These are phyloP conservation scores for Metridium senile DNA, from an alignment of 92 coral and sea anemone genomes.

Conservation along the genomic window DNA sequence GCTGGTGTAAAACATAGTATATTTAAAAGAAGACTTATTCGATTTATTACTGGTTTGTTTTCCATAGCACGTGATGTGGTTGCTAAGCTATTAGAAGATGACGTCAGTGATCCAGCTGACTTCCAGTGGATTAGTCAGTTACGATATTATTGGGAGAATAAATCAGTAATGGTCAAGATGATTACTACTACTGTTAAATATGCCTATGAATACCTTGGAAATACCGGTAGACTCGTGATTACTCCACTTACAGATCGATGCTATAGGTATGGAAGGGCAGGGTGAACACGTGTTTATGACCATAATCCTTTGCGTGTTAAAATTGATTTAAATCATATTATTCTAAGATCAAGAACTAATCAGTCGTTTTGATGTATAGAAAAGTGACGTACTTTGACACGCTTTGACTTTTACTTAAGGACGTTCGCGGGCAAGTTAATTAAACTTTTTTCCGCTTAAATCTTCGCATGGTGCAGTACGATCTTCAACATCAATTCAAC, in stretches of 20 bases:
- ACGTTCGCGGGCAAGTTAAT: too few species aligned
- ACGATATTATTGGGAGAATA: conserved; percentile 93
- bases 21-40: too few species aligned
- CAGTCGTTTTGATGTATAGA: too few species aligned
- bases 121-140: conserved; percentile 98
- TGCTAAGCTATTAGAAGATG: conserved; percentile 76
- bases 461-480: too few species aligned
- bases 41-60: too few species aligned
- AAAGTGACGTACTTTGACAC: too few species aligned
- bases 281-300: background rate
- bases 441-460: too few species aligned
- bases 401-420: too few species aligned
- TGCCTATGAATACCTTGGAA: conserved; percentile 95
- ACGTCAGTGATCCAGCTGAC: conserved; percentile 79
- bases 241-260: conserved; percentile 99
- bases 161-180: conserved; percentile 87
- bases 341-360: too few species aligned
- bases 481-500: too few species aligned
- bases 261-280: conserved; percentile 70
- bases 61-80: conserved; percentile 90
- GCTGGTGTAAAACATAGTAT: too few species aligned
- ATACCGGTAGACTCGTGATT: conserved; percentile 94
- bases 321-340: background rate
- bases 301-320: conserved; percentile 1
- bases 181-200: conserved; percentile 93